Evolutionary conservation across 2,888 invertebrate genomes (phyloP), one percentile per base, ranked within the genome.

Genomic region (Cheilosia pagana): DNA sequence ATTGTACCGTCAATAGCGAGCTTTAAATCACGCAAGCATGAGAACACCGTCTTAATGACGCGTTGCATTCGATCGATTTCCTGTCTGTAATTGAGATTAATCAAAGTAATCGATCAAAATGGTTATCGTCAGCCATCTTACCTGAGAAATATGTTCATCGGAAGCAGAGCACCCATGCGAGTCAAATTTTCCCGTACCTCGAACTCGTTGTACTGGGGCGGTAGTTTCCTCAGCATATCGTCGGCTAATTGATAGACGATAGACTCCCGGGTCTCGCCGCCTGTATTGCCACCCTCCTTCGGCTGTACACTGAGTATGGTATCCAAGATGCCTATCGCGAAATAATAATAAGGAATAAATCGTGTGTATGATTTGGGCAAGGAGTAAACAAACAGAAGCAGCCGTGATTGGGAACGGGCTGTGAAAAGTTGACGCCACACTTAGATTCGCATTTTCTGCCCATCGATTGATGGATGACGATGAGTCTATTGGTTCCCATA

Each of bases 221-320:
- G 99, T 87, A 95, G 90, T 91, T 97, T 97, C 60, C 94, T 93
- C 74, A 97, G 90, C 98, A 99, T 99, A 89, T 99, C 99, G 88
- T 97, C 96, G 7, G 98, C 98, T 88, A 98, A 93, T 88, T 95
- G 95, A 92, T 98, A 98, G 4, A 98, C 98, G 53, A 98, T 95
- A 88, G 95, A 96, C 92, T 99, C 99, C 88, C 98, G 94, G 0
- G 97, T 97, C 93, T 99, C 98, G 0, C 98, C 98, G 0, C 97
- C 97, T 81, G 96, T 95, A 21, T 95, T 94, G 0, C 97, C 97
- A 1, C 98, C 96, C 93, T 99, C 98, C 90, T 99, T 99, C 0
- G 99, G 99, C 90, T 99, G 98, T n/a, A 99, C 98, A 90, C 95
- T 98, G 50, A 99, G 93, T 88, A 99, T 98, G 0, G 98, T 98